Percentiles rank a stretch among this genome's conserved stretches.
Evolutionary conservation across 2,888 invertebrate genomes (phyloP).

Genomic region (Macaria liturata): DNA sequence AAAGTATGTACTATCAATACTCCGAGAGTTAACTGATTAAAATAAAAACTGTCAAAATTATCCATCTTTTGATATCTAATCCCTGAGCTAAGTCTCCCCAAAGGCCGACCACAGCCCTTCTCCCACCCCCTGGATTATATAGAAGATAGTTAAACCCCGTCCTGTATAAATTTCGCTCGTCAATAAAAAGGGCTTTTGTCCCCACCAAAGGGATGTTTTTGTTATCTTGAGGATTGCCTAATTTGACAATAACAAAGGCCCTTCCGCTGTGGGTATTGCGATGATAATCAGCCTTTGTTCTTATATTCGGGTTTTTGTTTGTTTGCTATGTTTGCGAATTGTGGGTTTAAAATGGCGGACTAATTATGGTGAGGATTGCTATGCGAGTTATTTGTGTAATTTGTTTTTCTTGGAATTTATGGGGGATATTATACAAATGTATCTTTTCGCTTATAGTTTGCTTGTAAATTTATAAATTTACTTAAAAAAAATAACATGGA

Average conservation of each 20-base stretch:
- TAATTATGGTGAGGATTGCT: slow-evolving; percentile 24
- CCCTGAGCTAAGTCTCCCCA: slow-evolving; percentile 9
- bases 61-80: not conserved
- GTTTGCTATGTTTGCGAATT: slow-evolving; percentile 36
- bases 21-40: no score
- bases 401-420: no score
- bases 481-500: no score
- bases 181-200: slow-evolving; percentile 79
- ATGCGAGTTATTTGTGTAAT: no score
- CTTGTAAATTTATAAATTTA: no score
- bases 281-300: slow-evolving; percentile 71
- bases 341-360: slow-evolving; percentile 25
- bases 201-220: slow-evolving; percentile 76
- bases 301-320: slow-evolving; percentile 39
- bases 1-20: no score
- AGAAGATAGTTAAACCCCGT: slow-evolving; percentile 78
- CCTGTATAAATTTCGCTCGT: slow-evolving; percentile 77
- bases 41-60: not conserved
- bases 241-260: slow-evolving; percentile 82
- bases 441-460: no score
- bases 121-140: slow-evolving; percentile 60
- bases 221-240: slow-evolving; percentile 84
- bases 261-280: slow-evolving; percentile 71
- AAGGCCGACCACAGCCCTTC: slow-evolving; percentile 37
- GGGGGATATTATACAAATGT: no score